Base-by-base conservation (phyloP, 2,888 invertebrate species). In the Hesperia comma region DNA sequence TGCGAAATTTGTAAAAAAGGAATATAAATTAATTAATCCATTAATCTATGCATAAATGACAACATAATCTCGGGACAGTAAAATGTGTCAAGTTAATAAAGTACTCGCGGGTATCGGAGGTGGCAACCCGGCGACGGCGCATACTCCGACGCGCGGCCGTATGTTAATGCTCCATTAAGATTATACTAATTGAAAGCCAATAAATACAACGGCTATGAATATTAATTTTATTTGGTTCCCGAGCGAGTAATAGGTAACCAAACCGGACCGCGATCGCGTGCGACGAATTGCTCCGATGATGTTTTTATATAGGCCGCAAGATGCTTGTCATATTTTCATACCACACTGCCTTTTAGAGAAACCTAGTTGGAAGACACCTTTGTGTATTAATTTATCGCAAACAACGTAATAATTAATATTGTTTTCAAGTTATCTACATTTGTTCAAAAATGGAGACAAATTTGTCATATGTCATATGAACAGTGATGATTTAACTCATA, bases 101-200 rank as follows among this genome's bases (percentile, higher is more conserved):
- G 54, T 54, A 69, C 63, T 60, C 61, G 26, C 32, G 66, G 14
- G 53, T 54, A 60, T 43, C 43, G 64, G 32, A 60, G 66, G 66
- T 86, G 84, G 87, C 84, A 89, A 84, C 88, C 78, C 88, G 67
- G 57, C 70, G 74, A 69, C 77, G 75, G 81, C 83, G 84, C 83
- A 84, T 82, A 81, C 81, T 81, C 77, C 78, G 76, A 78, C 86
- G 84, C 83, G 84, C 84, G 86, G 54, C 87, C 87, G 84, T 91
- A 90, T 90, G 89, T 88, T 91, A 92, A 92, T 91, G 88, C 90
- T 87, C 92, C 90, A 92, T 92, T 91, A 92, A 90, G 92, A 92
- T 92, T 91, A 92, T 86, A 90, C 92, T 92, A 92, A 92, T 92
- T 92, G 92, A 92, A 92, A 91, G 92, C 90, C 92, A 92, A 92